Evolutionary conservation across 2,113 vertebrate species (phyloP).

Genomic region (Proteles cristata): DNA sequence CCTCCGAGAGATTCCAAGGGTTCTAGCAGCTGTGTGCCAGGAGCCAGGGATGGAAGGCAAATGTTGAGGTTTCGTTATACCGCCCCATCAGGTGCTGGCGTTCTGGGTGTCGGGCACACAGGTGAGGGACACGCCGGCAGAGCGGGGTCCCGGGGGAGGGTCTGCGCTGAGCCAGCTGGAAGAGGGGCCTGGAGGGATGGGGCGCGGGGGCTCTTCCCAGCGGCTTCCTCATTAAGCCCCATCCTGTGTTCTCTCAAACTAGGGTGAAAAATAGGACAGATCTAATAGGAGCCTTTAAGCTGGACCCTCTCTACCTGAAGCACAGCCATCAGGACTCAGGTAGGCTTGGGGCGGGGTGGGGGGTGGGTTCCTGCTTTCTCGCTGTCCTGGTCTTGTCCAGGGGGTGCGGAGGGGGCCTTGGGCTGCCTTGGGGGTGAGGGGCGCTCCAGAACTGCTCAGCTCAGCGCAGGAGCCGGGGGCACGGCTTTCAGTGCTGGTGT

Average conservation of each 20-base stretch:
- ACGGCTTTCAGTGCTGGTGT: rapidly evolving
- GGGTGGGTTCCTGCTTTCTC: rapidly evolving
- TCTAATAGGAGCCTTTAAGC: constrained; percentile 94
- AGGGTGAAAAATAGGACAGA: constrained; percentile 96
- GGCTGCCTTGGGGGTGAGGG: too few species aligned
- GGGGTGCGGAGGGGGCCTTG: rapidly evolving
- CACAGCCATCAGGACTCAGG: constrained; percentile 96
- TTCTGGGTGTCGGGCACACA: too few species aligned
- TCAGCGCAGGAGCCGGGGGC: neutral
- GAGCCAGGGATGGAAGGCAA: neutral
- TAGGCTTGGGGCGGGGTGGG: constrained; percentile 65
- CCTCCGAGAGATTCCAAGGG: too few species aligned
- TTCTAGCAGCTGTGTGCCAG: neutral
- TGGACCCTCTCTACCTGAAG: constrained; percentile 96
- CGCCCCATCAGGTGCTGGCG: too few species aligned
- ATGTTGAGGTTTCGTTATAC: neutral
- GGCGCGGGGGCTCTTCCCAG: rapidly evolving
- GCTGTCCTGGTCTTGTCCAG: rapidly evolving
- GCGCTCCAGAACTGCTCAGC: neutral
- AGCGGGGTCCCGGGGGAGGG: rapidly evolving
- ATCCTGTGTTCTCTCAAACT: constrained; percentile 16
- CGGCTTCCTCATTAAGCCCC: neutral
- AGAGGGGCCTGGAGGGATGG: rapidly evolving
- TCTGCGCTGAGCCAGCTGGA: rapidly evolving
- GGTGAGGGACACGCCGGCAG: rapidly evolving